Percentiles rank a stretch among this genome's conserved stretches.
Conservation (phyloP, 2,888 invertebrate genomes). For the Drosophila falleni region DNA sequence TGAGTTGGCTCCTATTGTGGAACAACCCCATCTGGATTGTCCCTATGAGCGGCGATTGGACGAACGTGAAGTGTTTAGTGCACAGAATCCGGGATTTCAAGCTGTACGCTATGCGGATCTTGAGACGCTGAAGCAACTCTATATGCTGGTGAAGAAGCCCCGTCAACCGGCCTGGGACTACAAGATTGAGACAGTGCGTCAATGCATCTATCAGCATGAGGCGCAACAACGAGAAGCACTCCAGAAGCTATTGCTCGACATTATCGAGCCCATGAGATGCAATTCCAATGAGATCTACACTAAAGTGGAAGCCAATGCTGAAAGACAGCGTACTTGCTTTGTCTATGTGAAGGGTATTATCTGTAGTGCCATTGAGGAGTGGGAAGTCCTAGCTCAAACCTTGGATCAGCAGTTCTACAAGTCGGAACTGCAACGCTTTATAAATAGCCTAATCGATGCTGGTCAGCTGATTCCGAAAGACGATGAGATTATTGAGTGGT, state of each 20-base stretch:
- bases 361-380: slow-evolving; percentile 69
- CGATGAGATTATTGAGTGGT: slow-evolving; percentile 13
- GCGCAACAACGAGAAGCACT: slow-evolving; percentile 34
- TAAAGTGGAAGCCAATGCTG: slow-evolving; percentile 33
- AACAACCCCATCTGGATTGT: slow-evolving; percentile 33
- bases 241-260: slow-evolving; percentile 32
- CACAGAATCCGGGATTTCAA: slow-evolving; percentile 53
- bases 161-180: slow-evolving; percentile 67
- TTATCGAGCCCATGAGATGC: slow-evolving; percentile 55
- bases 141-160: slow-evolving; percentile 59
- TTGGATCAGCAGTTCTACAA: slow-evolving; percentile 68
- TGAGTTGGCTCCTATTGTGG: slow-evolving; percentile 53
- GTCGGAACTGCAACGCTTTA: slow-evolving; percentile 52
- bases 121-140: slow-evolving; percentile 60
- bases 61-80: slow-evolving; percentile 65
- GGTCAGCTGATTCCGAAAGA: slow-evolving; percentile 16
- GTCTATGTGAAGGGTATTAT: slow-evolving; percentile 75
- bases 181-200: slow-evolving; percentile 35
- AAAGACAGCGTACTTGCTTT: slow-evolving; percentile 60
- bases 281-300: slow-evolving; percentile 35
- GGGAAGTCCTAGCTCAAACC: slow-evolving; percentile 58
- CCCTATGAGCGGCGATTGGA: slow-evolving; percentile 59
- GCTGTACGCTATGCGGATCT: slow-evolving; percentile 61
- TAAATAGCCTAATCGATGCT: slow-evolving; percentile 9
- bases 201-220: slow-evolving; percentile 33